phyloP scores from a whole-genome alignment of 2,888 invertebrate genomes.

The Masnerella sp. region DNA sequence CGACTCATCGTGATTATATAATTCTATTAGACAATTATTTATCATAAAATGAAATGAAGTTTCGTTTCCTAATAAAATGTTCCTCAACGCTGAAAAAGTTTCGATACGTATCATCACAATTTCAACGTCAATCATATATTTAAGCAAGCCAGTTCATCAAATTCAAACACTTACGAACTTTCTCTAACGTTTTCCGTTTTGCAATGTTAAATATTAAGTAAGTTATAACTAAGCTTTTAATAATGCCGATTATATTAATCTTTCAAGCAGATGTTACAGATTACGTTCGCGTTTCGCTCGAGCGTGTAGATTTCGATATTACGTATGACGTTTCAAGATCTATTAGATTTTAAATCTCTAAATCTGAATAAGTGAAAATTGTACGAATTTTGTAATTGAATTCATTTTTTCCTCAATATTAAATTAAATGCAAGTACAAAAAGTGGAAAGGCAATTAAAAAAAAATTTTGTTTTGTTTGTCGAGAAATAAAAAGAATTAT shows the following conservation, averaged over 20 bases:
- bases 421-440: no score
- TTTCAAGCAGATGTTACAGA: conserved; percentile 10
- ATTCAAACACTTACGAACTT: conserved; percentile 8
- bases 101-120: conserved; percentile 3
- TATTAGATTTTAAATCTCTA: no score
- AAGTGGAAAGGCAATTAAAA: no score
- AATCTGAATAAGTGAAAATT: no score
- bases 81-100: not conserved
- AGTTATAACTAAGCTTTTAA: conserved; percentile 17
- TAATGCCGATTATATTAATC: conserved; percentile 11
- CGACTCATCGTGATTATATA: no score
- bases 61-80: conserved; percentile 5
- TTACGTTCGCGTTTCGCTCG: conserved; percentile 9
- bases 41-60: no score
- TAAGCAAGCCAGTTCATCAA: conserved; percentile 2
- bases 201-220: conserved; percentile 16
- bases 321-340: conserved; percentile 1
- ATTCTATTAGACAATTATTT: no score
- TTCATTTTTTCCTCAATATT: no score
- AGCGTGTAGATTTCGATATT: not conserved
- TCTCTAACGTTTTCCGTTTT: conserved; percentile 5
- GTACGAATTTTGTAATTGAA: no score
- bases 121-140: not conserved
- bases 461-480: no score
- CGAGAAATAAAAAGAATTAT: no score